Percentiles rank a stretch among this genome's conserved stretches.
Evolutionary conservation across 2,888 invertebrate genomes (phyloP).

Genomic region (Eudasyphora cyanicolor): DNA sequence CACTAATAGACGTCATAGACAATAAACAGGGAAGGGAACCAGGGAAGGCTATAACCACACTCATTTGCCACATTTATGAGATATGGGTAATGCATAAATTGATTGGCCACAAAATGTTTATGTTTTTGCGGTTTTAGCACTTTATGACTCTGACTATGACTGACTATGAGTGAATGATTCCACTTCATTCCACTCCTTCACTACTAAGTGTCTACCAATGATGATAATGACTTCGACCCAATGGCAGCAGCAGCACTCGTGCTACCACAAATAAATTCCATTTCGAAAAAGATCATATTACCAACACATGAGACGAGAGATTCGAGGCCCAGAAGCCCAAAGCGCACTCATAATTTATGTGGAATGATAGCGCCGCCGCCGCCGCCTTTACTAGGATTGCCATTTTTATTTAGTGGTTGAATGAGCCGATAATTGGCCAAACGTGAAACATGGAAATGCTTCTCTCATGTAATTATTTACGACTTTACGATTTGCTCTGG

Average conservation of each 20-base stretch:
- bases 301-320: too few species aligned
- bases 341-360: background rate
- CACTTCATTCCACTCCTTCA: too few species aligned
- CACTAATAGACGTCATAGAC: background rate
- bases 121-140: slow-evolving; percentile 24
- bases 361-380: slow-evolving; percentile 1
- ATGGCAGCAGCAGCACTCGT: too few species aligned
- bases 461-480: background rate
- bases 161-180: too few species aligned
- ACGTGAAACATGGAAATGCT: background rate
- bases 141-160: background rate
- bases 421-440: background rate
- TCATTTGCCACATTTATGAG: background rate
- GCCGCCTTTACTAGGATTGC: background rate
- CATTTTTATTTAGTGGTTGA: background rate
- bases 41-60: background rate
- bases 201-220: too few species aligned
- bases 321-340: too few species aligned
- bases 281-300: background rate
- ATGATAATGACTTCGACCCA: background rate
- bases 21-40: background rate
- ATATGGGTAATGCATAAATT: slow-evolving; percentile 5
- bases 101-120: slow-evolving; percentile 15
- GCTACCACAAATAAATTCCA: too few species aligned
- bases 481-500: too few species aligned